Percentiles rank a stretch among this genome's conserved stretches.
Evolutionary conservation across 2,797 vertebrate genomes (phyloP).

Genomic region (Myiotriccus ornatus): DNA sequence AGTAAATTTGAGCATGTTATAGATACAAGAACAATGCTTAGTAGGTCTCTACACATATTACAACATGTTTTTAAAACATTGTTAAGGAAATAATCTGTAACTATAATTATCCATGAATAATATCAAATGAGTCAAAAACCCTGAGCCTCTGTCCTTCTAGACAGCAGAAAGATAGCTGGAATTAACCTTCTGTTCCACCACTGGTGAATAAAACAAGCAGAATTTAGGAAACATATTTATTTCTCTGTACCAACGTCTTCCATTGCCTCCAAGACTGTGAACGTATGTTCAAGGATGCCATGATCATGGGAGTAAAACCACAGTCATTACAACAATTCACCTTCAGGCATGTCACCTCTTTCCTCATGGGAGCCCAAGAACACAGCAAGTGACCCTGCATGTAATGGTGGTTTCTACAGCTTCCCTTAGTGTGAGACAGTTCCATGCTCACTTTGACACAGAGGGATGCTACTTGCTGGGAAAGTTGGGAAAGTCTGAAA

Average conservation of each 20-base stretch:
- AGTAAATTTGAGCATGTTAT: neutral
- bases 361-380: neutral
- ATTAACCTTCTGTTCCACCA: neutral
- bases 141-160: neutral
- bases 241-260: neutral
- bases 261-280: neutral
- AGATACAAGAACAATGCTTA: neutral
- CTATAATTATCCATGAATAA: neutral
- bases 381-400: neutral
- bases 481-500: neutral
- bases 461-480: neutral
- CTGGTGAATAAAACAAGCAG: neutral
- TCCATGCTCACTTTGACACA: accelerated
- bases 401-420: neutral
- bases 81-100: neutral
- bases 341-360: neutral
- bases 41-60: neutral
- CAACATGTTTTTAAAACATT: neutral
- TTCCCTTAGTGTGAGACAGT: neutral
- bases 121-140: neutral
- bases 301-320: neutral
- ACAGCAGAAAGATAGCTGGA: neutral
- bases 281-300: neutral
- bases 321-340: neutral
- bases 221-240: neutral